Evolutionary conservation across 2,113 vertebrate genomes (phyloP), one percentile per base, ranked within the genome.

Genomic region (Willisornis vidua): DNA sequence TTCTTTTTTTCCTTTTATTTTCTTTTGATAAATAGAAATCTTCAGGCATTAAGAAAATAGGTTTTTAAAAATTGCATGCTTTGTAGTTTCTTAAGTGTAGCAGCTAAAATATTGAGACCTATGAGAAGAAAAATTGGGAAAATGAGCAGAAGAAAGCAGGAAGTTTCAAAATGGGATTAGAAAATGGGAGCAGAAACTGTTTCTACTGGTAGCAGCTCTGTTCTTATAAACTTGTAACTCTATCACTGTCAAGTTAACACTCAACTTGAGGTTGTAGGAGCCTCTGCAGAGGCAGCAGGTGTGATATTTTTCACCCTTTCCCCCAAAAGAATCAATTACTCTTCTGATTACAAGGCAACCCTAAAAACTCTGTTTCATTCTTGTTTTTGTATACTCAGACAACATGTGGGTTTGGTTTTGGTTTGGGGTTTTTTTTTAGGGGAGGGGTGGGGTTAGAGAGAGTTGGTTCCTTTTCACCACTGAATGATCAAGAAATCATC

Each of bases 391-490:
- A 35, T 46, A 59, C 3, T 7, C 2, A 14, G 9, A 4, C 8
- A 83, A 52, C 2, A 1, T 28, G 7, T 25, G 22, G 17, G 14
- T 59, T 58, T n/a, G 20, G 33, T 58, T 23, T 57, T 22, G 31
- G 17, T 19, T 57, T 57, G 5, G 5, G 7, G 8, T 15, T 58
- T 35, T 58, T 35, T 58, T 58, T 35, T 23, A 2, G 0, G 0
- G 7, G 4, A 1, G 0, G 10, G 68, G 46, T 59, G 3, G 2
- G 17, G 1, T 6, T 28, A 58, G 78, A 23, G 19, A n/a, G 24
- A 31, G 1, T 31, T 74, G 1, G 7, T 51, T 85, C 4, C 28
- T 87, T 85, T 62, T 80, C 33, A 73, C 6, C 19, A 28, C 23
- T 46, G 19, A 67, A 31, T 39, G 17, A 23, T 55, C 28, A 65